These are phyloP conservation scores for Python bivittatus DNA, from an alignment of 2,113 vertebrate species.

Conservation along the genomic window DNA sequence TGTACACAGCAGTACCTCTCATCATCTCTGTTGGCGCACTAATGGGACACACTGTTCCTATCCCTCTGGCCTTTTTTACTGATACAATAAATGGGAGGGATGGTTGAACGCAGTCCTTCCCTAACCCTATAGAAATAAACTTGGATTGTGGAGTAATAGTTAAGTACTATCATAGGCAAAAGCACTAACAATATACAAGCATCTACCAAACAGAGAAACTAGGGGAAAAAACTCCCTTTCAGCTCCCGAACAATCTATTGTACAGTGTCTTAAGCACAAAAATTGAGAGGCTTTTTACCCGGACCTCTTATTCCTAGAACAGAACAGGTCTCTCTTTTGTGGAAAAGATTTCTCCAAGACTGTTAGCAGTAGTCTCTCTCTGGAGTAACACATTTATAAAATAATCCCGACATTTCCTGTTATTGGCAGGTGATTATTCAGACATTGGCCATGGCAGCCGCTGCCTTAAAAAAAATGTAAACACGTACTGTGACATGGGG, in stretches of 20 bases:
- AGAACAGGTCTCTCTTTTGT: constrained; percentile 34
- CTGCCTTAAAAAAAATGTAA: fast-evolving
- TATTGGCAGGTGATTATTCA: fast-evolving
- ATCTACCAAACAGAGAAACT: neutral
- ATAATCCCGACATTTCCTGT: neutral
- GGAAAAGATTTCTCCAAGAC: neutral
- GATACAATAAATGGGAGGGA: neutral
- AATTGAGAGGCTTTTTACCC: constrained; percentile 40
- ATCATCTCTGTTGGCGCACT: neutral
- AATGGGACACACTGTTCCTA: neutral
- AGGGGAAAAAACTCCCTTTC: neutral
- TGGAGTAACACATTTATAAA: neutral
- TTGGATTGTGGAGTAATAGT: neutral
- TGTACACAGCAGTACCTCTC: neutral
- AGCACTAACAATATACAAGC: neutral
- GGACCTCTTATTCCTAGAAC: constrained; percentile 54
- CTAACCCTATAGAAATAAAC: neutral
- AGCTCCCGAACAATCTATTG: neutral
- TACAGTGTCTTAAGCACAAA: constrained; percentile 19
- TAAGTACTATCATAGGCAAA: neutral
- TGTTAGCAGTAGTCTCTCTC: constrained; percentile 35
- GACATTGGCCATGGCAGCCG: fast-evolving
- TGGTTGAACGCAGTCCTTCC: too few species aligned
- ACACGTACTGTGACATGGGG: fast-evolving
- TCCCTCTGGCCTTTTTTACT: neutral